Percentiles rank a stretch among this genome's conserved stretches.
phyloP scores from a whole-genome alignment of 2,888 invertebrate species.

The Polyommatus iphigenia region DNA sequence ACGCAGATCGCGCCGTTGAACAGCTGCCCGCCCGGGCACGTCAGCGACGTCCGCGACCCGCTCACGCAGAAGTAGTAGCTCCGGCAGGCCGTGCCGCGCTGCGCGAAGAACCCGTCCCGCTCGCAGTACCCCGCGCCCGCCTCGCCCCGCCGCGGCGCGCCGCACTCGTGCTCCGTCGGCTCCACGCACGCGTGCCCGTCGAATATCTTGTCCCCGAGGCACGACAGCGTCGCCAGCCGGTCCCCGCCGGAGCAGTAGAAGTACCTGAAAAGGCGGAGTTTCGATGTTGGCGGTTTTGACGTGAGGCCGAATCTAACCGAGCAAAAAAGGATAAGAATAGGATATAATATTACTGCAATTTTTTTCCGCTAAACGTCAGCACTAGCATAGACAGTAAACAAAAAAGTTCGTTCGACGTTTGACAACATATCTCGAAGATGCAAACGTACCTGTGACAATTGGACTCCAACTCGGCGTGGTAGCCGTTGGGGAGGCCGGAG shows the following conservation, averaged over 20 bases:
- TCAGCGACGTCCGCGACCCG: constrained; percentile 72
- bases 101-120: constrained; percentile 79
- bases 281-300: background rate
- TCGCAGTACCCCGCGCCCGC: constrained; percentile 58
- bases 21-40: constrained; percentile 69
- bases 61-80: constrained; percentile 80
- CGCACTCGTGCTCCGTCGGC: constrained; percentile 65
- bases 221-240: constrained; percentile 76
- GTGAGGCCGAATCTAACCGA: background rate
- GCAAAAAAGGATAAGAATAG: background rate
- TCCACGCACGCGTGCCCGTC: constrained; percentile 80
- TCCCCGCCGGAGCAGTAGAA: constrained; percentile 81
- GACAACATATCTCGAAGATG: background rate
- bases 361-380: too few relatives aligned
- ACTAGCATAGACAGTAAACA: too few relatives aligned
- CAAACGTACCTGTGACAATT: constrained; percentile 69
- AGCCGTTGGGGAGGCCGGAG: constrained; percentile 74
- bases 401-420: too few relatives aligned
- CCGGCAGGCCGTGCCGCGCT: constrained; percentile 71
- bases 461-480: constrained; percentile 77
- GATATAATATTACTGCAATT: too few relatives aligned
- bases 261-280: constrained; percentile 60
- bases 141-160: constrained; percentile 52
- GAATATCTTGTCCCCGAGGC: constrained; percentile 79
- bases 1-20: constrained; percentile 82